Percentiles rank a stretch among this genome's conserved stretches.
Evolutionary conservation across 2,113 vertebrate genomes (phyloP).

Genomic region (Eupsittula cactorum): DNA sequence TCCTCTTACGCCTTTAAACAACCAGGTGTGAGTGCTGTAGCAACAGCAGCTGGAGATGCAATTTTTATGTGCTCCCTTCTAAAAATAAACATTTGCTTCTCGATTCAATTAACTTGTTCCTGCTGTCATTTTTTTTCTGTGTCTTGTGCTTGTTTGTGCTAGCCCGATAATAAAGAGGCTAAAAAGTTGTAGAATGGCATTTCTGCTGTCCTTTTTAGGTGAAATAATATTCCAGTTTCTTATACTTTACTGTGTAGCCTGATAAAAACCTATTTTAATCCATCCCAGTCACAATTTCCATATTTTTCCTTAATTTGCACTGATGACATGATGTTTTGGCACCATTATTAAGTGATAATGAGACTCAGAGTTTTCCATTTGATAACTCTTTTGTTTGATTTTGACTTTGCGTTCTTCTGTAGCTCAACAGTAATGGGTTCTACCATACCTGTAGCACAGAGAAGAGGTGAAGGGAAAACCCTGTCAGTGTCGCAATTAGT

Average conservation of each 20-base stretch:
- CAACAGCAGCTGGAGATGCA: neutral
- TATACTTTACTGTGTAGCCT: neutral
- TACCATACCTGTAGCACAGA: neutral
- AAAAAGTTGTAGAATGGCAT: neutral
- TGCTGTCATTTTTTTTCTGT: slow-evolving; percentile 10
- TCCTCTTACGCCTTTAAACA: neutral
- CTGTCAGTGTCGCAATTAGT: neutral
- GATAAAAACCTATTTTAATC: neutral
- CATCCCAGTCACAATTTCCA: neutral
- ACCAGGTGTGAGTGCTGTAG: neutral
- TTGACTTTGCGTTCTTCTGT: neutral
- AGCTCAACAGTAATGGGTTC: neutral
- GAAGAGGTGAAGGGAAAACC: neutral
- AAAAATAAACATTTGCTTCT: neutral
- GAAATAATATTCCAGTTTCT: slow-evolving; percentile 32
- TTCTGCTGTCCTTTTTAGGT: slow-evolving; percentile 8
- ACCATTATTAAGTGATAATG: slow-evolving; percentile 67
- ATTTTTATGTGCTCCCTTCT: neutral
- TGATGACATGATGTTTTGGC: slow-evolving; percentile 11
- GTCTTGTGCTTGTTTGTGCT: slow-evolving; percentile 17
- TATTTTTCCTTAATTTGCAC: slow-evolving; percentile 29
- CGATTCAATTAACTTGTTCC: neutral
- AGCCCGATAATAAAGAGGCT: neutral
- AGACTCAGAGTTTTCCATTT: slow-evolving; percentile 22
- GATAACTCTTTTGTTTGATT: slow-evolving; percentile 57